Evolutionary conservation across 2,888 invertebrate genomes (phyloP).

Genomic region (Drosophila prolongata): DNA sequence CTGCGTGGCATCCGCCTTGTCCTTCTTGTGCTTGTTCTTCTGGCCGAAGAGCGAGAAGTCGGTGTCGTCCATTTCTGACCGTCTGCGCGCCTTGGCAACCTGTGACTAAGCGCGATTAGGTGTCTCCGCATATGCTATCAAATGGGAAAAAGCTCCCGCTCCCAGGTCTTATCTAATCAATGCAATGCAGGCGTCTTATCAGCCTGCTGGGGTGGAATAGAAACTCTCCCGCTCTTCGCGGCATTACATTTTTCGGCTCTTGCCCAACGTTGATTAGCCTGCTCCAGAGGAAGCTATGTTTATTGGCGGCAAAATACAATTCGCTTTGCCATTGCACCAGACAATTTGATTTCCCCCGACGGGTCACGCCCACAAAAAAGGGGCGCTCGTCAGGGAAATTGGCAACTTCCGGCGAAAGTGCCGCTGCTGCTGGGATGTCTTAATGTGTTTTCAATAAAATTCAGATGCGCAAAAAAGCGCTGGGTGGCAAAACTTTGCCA

Average conservation of each 20-base stretch:
- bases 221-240: background rate
- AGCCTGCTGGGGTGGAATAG: slow-evolving; percentile 24
- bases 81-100: slow-evolving; percentile 16
- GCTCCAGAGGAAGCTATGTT: slow-evolving; percentile 75
- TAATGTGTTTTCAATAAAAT: slow-evolving; percentile 79
- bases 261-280: slow-evolving; percentile 68
- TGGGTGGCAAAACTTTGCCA: slow-evolving; percentile 58
- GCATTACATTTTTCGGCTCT: background rate
- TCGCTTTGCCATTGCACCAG: slow-evolving; percentile 58
- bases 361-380: slow-evolving; percentile 59
- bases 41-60: slow-evolving; percentile 74
- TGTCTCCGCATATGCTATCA: slow-evolving; percentile 5
- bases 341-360: slow-evolving; percentile 71
- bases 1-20: slow-evolving; percentile 77
- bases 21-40: slow-evolving; percentile 78
- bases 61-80: slow-evolving; percentile 74
- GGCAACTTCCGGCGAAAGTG: slow-evolving; percentile 67
- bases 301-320: slow-evolving; percentile 63
- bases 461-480: slow-evolving; percentile 53
- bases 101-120: slow-evolving; percentile 63
- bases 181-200: slow-evolving; percentile 51
- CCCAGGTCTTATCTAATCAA: slow-evolving; percentile 37
- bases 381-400: slow-evolving; percentile 62
- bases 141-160: slow-evolving; percentile 49
- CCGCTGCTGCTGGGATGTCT: slow-evolving; percentile 32